These are phyloP conservation scores for Urosaurus nigricauda DNA, from an alignment of 2,797 vertebrate genomes.

Conservation along the genomic window DNA sequence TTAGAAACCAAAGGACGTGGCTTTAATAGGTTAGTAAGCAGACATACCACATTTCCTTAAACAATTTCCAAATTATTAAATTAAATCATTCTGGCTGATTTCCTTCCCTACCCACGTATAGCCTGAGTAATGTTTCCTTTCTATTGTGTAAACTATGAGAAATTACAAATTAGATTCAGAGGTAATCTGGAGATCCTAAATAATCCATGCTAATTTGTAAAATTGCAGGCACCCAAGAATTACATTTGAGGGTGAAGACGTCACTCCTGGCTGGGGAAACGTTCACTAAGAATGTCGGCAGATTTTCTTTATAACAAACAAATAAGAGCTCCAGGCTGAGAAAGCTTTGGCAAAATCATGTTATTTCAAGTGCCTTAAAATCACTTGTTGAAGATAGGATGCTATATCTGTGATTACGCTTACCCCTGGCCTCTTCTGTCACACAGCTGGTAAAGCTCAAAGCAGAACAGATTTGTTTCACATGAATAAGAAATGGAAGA, in stretches of 20 bases:
- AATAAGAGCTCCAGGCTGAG: constrained; percentile 9
- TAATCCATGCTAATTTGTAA: constrained; percentile 45
- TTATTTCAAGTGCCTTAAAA: constrained; percentile 52
- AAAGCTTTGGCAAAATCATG: constrained; percentile 44
- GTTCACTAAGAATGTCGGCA: constrained; percentile 49
- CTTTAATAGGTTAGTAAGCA: constrained; percentile 30
- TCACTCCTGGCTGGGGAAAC: not conserved
- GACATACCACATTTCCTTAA: constrained; percentile 20
- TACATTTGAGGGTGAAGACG: not conserved
- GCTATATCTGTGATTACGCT: constrained; percentile 45
- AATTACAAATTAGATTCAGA: constrained; percentile 48
- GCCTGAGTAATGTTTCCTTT: constrained; percentile 20
- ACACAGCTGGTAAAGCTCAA: constrained; percentile 21
- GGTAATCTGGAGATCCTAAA: constrained; percentile 28
- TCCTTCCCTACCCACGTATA: not conserved
- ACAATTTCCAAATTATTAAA: constrained; percentile 43
- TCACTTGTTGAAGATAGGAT: constrained; percentile 58
- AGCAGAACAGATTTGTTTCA: constrained; percentile 51
- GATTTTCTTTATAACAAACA: constrained; percentile 17
- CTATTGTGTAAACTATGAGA: not conserved
- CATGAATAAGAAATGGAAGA: not conserved
- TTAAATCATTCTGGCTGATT: constrained; percentile 33
- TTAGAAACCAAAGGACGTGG: not conserved
- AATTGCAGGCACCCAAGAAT: constrained; percentile 30
- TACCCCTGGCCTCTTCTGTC: constrained; percentile 38